A percentile compares a stretch with the other conserved stretches of the same genome.
These are phyloP conservation scores for Aythya fuligula DNA, from an alignment of 2,797 vertebrate species.

Conservation along the genomic window DNA sequence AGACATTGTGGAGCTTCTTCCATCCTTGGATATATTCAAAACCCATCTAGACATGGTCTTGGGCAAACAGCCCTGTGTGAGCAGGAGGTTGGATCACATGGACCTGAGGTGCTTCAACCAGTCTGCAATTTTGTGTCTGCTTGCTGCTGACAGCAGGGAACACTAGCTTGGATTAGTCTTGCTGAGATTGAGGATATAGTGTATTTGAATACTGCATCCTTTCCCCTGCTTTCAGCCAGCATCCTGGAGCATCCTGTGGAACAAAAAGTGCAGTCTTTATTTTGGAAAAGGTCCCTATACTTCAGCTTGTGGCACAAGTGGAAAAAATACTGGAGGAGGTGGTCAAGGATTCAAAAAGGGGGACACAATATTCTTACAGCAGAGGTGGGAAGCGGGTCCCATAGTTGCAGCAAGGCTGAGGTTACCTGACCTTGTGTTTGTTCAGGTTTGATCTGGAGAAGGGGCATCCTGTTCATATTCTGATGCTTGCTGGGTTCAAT, in stretches of 20 bases:
- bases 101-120: background rate
- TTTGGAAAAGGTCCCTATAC: background rate
- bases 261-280: background rate
- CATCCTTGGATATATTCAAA: background rate
- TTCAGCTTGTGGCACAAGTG: background rate
- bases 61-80: background rate
- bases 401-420: background rate
- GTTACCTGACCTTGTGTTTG: background rate
- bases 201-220: background rate
- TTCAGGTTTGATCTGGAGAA: background rate
- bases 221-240: background rate
- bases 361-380: background rate
- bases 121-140: background rate
- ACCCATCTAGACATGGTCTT: background rate
- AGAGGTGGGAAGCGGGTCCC: background rate
- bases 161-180: background rate
- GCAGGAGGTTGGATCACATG: background rate
- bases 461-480: fast-evolving
- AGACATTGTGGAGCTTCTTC: background rate
- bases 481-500: fast-evolving
- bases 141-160: background rate
- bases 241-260: background rate
- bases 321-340: background rate
- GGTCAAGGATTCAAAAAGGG: background rate
- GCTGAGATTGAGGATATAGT: background rate